phyloP scores from a whole-genome alignment of 2,888 invertebrate species.

The Ectemnius lituratus region DNA sequence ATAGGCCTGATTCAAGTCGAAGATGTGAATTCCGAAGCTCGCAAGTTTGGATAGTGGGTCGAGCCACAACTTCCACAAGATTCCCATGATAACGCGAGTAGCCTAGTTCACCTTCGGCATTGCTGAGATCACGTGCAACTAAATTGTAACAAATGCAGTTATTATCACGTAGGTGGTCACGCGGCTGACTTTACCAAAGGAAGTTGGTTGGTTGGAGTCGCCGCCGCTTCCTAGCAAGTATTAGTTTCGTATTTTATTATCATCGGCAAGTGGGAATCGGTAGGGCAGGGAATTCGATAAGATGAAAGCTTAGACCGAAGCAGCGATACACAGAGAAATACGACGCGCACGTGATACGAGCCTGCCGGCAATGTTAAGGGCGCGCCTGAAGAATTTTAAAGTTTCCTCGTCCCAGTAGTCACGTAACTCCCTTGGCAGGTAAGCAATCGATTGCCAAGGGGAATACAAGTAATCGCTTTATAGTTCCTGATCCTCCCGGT shows the following conservation, averaged over 20 bases:
- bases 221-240: conserved; percentile 24
- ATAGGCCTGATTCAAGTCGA: too few relatives aligned
- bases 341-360: conserved; percentile 48
- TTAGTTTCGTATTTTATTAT: conserved; percentile 52
- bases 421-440: conserved; percentile 32
- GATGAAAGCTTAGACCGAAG: conserved; percentile 43
- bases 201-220: not conserved
- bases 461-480: conserved; percentile 48
- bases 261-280: conserved; percentile 11
- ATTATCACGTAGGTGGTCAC: conserved; percentile 7
- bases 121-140: not conserved
- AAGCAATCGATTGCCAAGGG: conserved; percentile 48
- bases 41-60: too few relatives aligned
- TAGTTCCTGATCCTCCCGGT: conserved; percentile 17
- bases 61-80: too few relatives aligned
- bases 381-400: conserved; percentile 16
- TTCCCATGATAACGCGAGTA: not conserved
- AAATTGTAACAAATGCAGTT: not conserved
- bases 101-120: not conserved
- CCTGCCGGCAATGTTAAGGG: conserved; percentile 13
- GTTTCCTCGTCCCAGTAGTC: conserved; percentile 26
- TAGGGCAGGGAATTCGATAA: conserved; percentile 51
- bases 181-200: not conserved
- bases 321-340: conserved; percentile 51
- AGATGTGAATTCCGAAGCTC: too few relatives aligned